Evolutionary conservation across 1,140 invertebrate genomes (phyloP).

Genomic region (Dryas iulia): DNA sequence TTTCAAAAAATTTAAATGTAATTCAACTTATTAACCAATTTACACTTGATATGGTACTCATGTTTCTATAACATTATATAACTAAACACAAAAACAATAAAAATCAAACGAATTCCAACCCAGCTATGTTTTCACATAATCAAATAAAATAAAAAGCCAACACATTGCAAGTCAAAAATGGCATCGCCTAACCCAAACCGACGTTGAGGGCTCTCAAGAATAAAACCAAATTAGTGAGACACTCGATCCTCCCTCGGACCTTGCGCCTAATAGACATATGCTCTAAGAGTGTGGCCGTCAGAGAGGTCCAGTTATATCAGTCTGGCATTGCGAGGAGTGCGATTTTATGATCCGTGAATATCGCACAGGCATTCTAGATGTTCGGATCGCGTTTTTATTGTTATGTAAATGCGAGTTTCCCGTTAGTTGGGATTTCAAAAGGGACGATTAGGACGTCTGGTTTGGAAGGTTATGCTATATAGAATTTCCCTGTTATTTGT

Average conservation of each 20-base stretch:
- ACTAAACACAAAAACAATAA: background rate
- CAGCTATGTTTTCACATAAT: conserved; percentile 10
- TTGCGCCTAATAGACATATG: conserved; percentile 27
- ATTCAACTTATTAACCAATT: too few relatives aligned
- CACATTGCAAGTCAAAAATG: conserved; percentile 45
- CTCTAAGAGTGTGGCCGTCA: conserved; percentile 16
- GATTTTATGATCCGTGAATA: conserved; percentile 80
- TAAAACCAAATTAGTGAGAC: conserved; percentile 62
- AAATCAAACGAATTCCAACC: background rate
- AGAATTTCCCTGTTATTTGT: conserved; percentile 60
- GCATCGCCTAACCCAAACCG: conserved; percentile 51
- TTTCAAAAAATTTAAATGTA: background rate
- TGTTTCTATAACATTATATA: background rate
- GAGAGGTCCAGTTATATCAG: conserved; percentile 64
- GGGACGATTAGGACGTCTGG: conserved; percentile 78
- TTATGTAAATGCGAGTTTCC: conserved; percentile 79
- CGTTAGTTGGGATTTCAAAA: conserved; percentile 78
- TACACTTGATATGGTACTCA: too few relatives aligned
- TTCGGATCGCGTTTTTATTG: conserved; percentile 79
- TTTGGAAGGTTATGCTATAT: conserved; percentile 74
- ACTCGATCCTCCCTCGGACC: conserved; percentile 37
- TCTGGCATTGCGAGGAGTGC: conserved; percentile 52
- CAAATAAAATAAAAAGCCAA: conserved; percentile 33
- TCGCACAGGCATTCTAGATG: conserved; percentile 78
- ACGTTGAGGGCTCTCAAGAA: conserved; percentile 47